phyloP scores from a whole-genome alignment of 2,797 vertebrate species.

The Spheniscus humboldti region DNA sequence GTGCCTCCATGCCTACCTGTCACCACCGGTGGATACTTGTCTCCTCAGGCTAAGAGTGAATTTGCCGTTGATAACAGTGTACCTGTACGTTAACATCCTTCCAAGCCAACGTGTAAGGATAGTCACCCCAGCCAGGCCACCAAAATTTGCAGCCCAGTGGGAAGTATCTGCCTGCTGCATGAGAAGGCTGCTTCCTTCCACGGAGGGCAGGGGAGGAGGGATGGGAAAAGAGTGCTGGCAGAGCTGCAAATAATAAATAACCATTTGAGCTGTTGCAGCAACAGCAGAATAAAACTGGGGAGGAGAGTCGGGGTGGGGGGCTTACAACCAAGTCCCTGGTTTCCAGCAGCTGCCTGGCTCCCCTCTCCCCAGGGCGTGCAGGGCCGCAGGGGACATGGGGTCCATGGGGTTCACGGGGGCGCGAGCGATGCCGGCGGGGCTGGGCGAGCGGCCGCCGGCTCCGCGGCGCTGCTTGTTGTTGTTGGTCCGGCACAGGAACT shows the following conservation, averaged over 20 bases:
- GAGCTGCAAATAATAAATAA: conserved; percentile 63
- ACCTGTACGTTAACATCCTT: not conserved
- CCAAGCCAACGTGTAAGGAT: rapidly evolving
- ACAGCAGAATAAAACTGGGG: conserved; percentile 33
- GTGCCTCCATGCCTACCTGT: not conserved
- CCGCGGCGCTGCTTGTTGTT: conserved; percentile 80
- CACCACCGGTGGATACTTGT: rapidly evolving
- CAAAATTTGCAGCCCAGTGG: not conserved
- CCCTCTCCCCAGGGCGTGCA: rapidly evolving
- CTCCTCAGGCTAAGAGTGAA: not conserved
- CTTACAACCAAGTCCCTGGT: not conserved
- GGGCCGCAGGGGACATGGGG: not conserved
- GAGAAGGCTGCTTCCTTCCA: conserved; percentile 61
- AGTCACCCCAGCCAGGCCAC: not conserved
- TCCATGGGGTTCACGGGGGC: conserved; percentile 63
- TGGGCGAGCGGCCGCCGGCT: conserved; percentile 55
- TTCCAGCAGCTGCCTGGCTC: not conserved
- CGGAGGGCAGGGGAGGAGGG: not conserved
- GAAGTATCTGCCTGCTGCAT: not conserved
- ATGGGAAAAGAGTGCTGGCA: conserved; percentile 33
- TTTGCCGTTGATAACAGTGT: rapidly evolving
- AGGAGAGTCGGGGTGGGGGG: not conserved
- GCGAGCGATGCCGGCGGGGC: conserved; percentile 55
- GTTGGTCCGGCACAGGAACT: conserved; percentile 82
- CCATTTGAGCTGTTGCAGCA: conserved; percentile 42